phyloP scores from a whole-genome alignment of 2,797 vertebrate genomes.

The Anolis apletophallus region DNA sequence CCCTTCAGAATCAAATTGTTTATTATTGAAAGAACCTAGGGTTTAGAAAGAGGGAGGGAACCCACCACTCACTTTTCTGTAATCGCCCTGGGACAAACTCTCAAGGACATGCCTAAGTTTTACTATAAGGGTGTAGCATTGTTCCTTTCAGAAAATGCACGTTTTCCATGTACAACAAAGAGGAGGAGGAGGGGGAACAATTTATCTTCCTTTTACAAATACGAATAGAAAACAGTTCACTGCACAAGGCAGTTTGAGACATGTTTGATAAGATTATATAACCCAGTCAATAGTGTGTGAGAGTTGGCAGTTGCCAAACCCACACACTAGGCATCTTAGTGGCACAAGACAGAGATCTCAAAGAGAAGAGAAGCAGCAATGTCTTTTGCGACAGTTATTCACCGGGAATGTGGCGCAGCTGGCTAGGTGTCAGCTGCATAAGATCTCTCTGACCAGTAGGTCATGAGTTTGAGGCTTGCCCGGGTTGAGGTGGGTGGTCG shows the following conservation, averaged over 20 bases:
- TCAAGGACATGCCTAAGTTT: constrained; percentile 29
- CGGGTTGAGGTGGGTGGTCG: too few species aligned
- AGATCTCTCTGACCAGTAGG: too few species aligned
- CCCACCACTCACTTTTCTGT: rapidly evolving
- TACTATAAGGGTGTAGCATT: neutral
- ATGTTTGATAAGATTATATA: constrained; percentile 20
- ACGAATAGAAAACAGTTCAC: constrained; percentile 5
- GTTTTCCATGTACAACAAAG: neutral
- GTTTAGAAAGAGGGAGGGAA: rapidly evolving
- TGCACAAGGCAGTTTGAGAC: constrained; percentile 19
- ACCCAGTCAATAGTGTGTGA: neutral
- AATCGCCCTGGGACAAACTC: neutral
- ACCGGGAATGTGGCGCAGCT: too few species aligned
- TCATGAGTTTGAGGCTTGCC: too few species aligned
- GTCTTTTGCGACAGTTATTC: neutral
- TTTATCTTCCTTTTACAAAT: neutral
- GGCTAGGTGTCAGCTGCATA: too few species aligned
- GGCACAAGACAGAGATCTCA: neutral
- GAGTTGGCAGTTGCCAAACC: neutral
- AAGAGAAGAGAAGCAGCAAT: neutral
- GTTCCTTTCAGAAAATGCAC: neutral
- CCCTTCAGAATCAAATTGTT: constrained; percentile 29
- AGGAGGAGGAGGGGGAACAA: neutral
- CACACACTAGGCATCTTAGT: neutral
- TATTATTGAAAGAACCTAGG: neutral